Evolutionary conservation across 2,797 vertebrate species (phyloP).

Genomic region (Malurus splendens): DNA sequence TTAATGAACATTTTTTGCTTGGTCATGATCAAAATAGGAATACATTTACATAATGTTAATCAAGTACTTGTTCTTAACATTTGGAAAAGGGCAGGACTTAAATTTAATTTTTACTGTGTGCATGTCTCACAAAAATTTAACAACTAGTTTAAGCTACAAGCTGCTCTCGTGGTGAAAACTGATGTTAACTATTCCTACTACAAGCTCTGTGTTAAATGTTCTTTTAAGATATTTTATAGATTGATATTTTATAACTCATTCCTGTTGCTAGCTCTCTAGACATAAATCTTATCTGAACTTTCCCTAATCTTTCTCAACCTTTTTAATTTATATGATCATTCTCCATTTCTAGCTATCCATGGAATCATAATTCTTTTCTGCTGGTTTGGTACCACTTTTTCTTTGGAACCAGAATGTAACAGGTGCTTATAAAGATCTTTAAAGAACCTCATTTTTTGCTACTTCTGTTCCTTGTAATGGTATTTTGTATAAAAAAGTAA

Average conservation of each 20-base stretch:
- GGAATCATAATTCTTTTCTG: background rate
- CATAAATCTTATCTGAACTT: conserved; percentile 7
- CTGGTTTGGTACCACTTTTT: background rate
- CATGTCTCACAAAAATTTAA: conserved; percentile 22
- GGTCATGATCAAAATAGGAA: conserved; percentile 49
- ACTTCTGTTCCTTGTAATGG: background rate
- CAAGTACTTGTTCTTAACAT: conserved; percentile 54
- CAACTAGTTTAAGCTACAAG: conserved; percentile 28
- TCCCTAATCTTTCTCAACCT: background rate
- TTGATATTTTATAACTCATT: conserved; percentile 18
- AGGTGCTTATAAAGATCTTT: background rate
- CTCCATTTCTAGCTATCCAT: conserved; percentile 8
- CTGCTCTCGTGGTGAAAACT: background rate
- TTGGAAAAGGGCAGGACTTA: conserved; percentile 46
- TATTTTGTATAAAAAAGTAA: background rate
- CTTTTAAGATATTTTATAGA: background rate
- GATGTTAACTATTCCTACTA: background rate
- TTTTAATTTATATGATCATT: conserved; percentile 12
- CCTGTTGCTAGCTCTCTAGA: background rate
- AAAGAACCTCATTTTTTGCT: background rate
- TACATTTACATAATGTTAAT: conserved; percentile 61
- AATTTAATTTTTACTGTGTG: conserved; percentile 40
- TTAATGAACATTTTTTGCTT: conserved; percentile 60
- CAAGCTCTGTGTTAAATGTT: background rate
- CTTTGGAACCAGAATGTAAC: background rate